Percentiles rank a stretch among this genome's conserved stretches.
These are phyloP conservation scores for Callionymus lyra DNA, from an alignment of 2,113 vertebrate species.

Conservation along the genomic window DNA sequence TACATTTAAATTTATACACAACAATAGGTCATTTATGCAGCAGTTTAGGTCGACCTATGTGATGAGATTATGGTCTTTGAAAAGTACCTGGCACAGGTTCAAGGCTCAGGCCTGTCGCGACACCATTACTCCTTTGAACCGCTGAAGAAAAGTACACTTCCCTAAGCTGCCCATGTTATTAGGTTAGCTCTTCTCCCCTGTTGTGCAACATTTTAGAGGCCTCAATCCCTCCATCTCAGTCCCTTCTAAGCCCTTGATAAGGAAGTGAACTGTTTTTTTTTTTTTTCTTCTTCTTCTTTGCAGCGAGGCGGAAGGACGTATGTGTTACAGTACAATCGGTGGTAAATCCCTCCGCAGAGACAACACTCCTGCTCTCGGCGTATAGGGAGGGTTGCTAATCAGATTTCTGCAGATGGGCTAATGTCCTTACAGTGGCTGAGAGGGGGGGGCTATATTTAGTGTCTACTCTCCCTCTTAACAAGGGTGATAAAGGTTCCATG, in stretches of 20 bases:
- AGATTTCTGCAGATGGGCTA: conserved; percentile 59
- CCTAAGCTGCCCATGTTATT: conserved; percentile 10
- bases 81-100: conserved; percentile 4
- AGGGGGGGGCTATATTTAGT: conserved; percentile 50
- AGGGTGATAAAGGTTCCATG: background rate
- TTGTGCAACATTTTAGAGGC: conserved; percentile 36
- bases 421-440: conserved; percentile 56
- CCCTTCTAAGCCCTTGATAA: conserved; percentile 41
- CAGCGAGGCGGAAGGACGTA: conserved; percentile 16
- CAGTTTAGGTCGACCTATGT: background rate
- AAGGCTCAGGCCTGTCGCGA: conserved; percentile 3
- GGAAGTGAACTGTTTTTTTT: conserved; percentile 45
- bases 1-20: too few species aligned
- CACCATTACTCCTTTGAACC: background rate
- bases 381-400: conserved; percentile 49
- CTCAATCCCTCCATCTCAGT: conserved; percentile 32
- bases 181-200: conserved; percentile 10
- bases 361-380: conserved; percentile 33
- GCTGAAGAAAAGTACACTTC: conserved; percentile 1
- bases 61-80: background rate
- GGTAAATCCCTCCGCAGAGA: conserved; percentile 38
- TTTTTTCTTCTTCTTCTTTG: conserved; percentile 18
- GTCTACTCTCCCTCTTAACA: conserved; percentile 52
- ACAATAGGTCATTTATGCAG: too few species aligned
- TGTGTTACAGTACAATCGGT: conserved; percentile 43